Percentiles rank a stretch among this genome's conserved stretches.
phyloP scores from a whole-genome alignment of 1,140 invertebrate genomes.

The Diprion similis region DNA sequence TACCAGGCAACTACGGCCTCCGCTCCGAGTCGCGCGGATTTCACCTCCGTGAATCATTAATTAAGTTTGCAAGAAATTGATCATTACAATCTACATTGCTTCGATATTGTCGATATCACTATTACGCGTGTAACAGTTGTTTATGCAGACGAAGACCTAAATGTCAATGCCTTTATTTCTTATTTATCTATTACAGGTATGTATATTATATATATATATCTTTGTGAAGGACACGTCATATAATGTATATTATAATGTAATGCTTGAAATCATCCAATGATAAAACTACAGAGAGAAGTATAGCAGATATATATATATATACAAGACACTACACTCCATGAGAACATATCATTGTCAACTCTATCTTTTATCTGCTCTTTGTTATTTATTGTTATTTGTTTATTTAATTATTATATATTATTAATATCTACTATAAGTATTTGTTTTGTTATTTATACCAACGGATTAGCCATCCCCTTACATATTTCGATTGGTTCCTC shows the following conservation, averaged over 20 bases:
- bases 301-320: constrained; percentile 58
- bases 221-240: neutral
- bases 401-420: constrained; percentile 39
- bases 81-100: constrained; percentile 4
- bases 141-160: neutral
- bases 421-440: constrained; percentile 46
- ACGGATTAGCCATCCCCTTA: neutral
- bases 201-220: too few species aligned
- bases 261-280: constrained; percentile 39
- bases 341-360: constrained; percentile 56
- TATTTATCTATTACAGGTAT: neutral
- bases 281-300: constrained; percentile 58
- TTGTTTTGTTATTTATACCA: constrained; percentile 25
- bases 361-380: constrained; percentile 49
- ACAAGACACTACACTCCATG: constrained; percentile 61
- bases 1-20: neutral
- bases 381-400: constrained; percentile 48
- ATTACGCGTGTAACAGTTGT: neutral
- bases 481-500: neutral
- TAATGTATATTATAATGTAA: too few species aligned
- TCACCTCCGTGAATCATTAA: neutral
- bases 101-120: constrained; percentile 3
- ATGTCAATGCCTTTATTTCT: neutral
- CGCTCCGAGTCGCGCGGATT: neutral
- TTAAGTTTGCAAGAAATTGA: neutral